Conservation (phyloP, 2,888 invertebrate genomes). For the Timema podura region DNA sequence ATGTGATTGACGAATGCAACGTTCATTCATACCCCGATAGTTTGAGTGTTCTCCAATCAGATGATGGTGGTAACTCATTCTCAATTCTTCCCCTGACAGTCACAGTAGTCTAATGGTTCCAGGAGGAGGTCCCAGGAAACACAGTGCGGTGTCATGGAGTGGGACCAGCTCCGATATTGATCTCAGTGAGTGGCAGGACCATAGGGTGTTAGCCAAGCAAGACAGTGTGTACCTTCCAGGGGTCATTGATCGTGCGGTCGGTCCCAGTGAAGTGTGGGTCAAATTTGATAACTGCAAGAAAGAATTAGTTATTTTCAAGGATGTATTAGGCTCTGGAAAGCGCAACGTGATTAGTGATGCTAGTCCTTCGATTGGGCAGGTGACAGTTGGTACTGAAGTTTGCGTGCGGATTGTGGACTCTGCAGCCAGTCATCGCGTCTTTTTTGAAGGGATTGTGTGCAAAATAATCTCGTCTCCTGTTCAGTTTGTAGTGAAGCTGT, state of each 20-base stretch:
- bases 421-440: conserved; percentile 56
- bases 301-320: conserved; percentile 52
- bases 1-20: conserved; percentile 22
- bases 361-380: conserved; percentile 79
- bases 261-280: conserved; percentile 68
- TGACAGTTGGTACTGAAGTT: conserved; percentile 73
- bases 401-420: conserved; percentile 61
- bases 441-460: conserved; percentile 78
- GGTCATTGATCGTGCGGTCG: conserved; percentile 64
- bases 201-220: conserved; percentile 84
- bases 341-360: conserved; percentile 91
- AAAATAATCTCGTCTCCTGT: conserved; percentile 63
- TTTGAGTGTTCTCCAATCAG: conserved; percentile 16
- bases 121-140: conserved; percentile 21
- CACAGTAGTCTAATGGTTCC: not conserved
- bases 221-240: conserved; percentile 82
- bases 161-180: conserved; percentile 56
- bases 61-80: conserved; percentile 37
- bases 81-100: conserved; percentile 15
- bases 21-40: conserved; percentile 34
- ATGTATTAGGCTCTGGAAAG: conserved; percentile 73
- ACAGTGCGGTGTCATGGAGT: not conserved
- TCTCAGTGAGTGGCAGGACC: conserved; percentile 90
- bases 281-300: conserved; percentile 75
- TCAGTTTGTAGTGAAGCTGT: conserved; percentile 63